Base-by-base conservation (phyloP, 2,113 vertebrate species). In the Trochalopteron elliotii region DNA sequence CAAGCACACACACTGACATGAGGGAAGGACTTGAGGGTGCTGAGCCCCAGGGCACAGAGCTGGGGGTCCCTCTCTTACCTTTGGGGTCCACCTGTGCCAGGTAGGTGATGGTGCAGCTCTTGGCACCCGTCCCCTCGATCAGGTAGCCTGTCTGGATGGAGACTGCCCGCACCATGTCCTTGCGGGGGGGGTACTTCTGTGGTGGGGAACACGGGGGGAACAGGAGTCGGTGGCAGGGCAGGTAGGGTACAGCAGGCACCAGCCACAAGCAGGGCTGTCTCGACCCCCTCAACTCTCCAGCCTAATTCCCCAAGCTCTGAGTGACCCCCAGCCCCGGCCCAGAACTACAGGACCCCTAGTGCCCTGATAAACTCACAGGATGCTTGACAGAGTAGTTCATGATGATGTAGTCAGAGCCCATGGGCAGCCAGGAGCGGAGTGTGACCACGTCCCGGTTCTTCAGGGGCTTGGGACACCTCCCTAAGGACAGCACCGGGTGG, bases 301-400 rank as follows among this genome's bases (percentile, higher is more conserved):
- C 37, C 56, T 42, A 49, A 15, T 4, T 25, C 33, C 37, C 12
- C 25, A n/a, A 78, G 23, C 20, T 64, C 64, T 78, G 28, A 80
- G 52, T 21, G 18, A 85, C 30, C 39, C 33, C 45, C 64, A 55
- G 5, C 71, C 33, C 45, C 64, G 47, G 5, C 71, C 67, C 71
- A 70, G 42, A 37, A 61, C 22, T 55, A 49, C n/a, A 61, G 47
- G 25, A 61, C 12, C 35, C 22, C 47, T 12, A 5, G 40, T 47
- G 53, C 11, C 47, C 55, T 1, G 0, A 23, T 31, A 12, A 74
- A 98, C 99, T 98, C 89, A 99, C 99, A 0, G 98, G 90, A 70
- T 99, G 99, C 96, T 99, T 99, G 81, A 99, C 98, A 6, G 99
- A 99, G 98, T 99, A 99, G 98, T 99, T 99, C 99, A 99, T 99